These are phyloP conservation scores for Chymomyza fuscimana DNA, from an alignment of 2,888 invertebrate species.

Conservation along the genomic window DNA sequence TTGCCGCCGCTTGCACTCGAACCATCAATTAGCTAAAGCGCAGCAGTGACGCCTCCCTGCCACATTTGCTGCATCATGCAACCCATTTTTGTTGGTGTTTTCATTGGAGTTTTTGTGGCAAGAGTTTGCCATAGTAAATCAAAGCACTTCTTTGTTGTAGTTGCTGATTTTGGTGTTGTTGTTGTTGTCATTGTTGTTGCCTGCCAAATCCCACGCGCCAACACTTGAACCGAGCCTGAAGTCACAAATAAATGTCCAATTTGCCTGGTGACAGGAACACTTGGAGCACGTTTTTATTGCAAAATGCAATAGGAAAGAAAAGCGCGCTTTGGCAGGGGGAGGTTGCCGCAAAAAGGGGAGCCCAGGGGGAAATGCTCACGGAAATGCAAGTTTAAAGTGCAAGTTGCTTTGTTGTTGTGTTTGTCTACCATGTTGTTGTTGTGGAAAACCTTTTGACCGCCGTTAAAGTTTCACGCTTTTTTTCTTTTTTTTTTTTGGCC, in stretches of 20 bases:
- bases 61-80: constrained; percentile 60
- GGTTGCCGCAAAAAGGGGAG: too few species aligned
- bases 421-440: background rate
- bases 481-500: constrained; percentile 11
- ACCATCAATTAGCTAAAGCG: constrained; percentile 71
- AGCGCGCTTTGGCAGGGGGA: background rate
- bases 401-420: constrained; percentile 26
- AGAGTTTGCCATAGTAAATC: background rate
- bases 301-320: constrained; percentile 60
- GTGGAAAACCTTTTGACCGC: constrained; percentile 30
- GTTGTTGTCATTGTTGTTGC: constrained; percentile 29
- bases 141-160: constrained; percentile 13
- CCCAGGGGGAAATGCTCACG: background rate
- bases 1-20: constrained; percentile 52
- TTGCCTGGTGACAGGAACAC: constrained; percentile 75
- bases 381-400: constrained; percentile 46
- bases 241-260: constrained; percentile 75
- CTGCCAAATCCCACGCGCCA: constrained; percentile 30
- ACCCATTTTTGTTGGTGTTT: constrained; percentile 30
- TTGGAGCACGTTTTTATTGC: constrained; percentile 74
- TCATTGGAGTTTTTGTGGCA: constrained; percentile 12
- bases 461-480: constrained; percentile 50
- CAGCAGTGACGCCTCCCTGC: constrained; percentile 39
- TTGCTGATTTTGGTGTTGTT: constrained; percentile 22
- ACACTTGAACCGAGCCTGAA: constrained; percentile 6